These are phyloP conservation scores for Sciurus vulgaris DNA, from an alignment of 2,797 vertebrate species.

Conservation along the genomic window DNA sequence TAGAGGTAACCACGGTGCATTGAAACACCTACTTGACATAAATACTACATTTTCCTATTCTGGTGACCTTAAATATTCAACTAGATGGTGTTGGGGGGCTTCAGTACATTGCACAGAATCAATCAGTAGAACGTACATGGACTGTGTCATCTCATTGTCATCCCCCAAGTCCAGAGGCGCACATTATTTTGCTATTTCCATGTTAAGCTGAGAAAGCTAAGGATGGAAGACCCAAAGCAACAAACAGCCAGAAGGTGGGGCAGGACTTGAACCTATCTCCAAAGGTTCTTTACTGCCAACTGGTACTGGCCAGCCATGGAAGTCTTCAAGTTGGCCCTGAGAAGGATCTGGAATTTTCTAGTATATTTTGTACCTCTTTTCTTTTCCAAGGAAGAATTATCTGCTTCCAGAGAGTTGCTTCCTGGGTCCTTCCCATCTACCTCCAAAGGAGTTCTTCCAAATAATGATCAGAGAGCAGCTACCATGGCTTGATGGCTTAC, in stretches of 20 bases:
- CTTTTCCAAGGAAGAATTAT: neutral
- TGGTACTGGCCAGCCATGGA: neutral
- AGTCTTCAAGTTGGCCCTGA: neutral
- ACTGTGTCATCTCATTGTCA: neutral
- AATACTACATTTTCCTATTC: neutral
- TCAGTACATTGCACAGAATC: accelerated
- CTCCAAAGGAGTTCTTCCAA: neutral
- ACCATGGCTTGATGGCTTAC: neutral
- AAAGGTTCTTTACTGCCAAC: neutral
- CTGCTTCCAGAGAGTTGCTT: neutral
- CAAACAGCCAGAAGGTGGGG: neutral
- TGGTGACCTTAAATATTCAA: neutral
- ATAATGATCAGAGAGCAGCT: neutral
- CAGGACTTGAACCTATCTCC: neutral
- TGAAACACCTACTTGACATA: neutral
- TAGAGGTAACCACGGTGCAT: neutral
- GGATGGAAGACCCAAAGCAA: neutral
- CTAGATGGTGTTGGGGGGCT: neutral
- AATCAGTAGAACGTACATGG: accelerated
- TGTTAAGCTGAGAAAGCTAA: neutral
- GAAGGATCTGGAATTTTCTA: neutral
- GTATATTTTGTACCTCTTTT: neutral
- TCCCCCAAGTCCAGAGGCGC: neutral
- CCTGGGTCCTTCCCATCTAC: neutral
- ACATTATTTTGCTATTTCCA: neutral